Evolutionary conservation across 2,797 vertebrate genomes (phyloP), one percentile per base, ranked within the genome.

Genomic region (Neopelma chrysocephalum): DNA sequence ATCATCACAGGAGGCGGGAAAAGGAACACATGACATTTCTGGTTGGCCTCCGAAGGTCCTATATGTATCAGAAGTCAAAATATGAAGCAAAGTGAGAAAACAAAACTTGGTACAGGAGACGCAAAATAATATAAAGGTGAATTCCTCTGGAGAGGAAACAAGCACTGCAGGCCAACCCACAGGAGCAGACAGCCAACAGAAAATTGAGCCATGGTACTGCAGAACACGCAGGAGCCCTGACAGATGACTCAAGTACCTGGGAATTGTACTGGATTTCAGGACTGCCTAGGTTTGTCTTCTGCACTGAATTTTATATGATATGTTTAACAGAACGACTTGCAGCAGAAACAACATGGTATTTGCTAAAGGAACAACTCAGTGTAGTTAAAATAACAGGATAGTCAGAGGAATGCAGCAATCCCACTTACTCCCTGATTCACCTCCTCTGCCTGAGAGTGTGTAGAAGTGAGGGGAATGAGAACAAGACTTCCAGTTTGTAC

Each of bases 151-250:
- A 80, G 45, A 54, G 27, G 38, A 70, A 85, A 77, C 11, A 21
- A 76, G 15, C 25, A 53, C 8, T 48, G 62, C 36, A 25, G n/a
- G 58, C 56, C 61, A 92, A 34, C 9, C 0, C 8, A 22, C 10
- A 25, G 6, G n/a, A 80, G 32, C 25, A 51, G 40, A 51, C 9
- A 65, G 43, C 12, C 1, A 0, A 45, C 2, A 1, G 27, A 25
- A 69, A 83, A 70, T 40, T 0, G 3, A 91, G 32, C 26, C 56
- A 27, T 0, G 1, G 20, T 47, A 22, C 32, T 43, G 64, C 21
- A 48, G 60, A 87, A 18, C 36, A n/a, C 2, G 3, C 54, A 62
- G 25, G 32, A 87, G 23, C 42, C 18, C 81, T 54, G 50, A 72
- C 18, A 86, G 65, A 81, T 1, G 14, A 66, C 40, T 40, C 10